Conservation (phyloP, 1,140 invertebrate species). For the Sweltsa coloradensis region DNA sequence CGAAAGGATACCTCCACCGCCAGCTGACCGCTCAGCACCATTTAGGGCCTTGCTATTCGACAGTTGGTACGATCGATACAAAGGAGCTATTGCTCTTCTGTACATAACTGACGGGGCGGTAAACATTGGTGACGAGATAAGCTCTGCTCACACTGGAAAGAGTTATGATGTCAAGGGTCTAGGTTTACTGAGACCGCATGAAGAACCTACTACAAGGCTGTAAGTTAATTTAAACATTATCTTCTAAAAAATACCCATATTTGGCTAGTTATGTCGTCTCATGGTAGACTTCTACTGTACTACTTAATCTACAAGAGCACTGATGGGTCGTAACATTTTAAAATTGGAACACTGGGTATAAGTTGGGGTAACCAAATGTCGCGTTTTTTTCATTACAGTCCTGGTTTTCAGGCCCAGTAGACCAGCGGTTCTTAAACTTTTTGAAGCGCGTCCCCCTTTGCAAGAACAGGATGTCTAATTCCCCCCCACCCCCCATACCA, state of each 20-base stretch:
- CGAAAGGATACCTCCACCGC: constrained; percentile 63
- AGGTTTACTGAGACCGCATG: constrained; percentile 66
- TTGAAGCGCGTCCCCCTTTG: too few species aligned
- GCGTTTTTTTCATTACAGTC: too few species aligned
- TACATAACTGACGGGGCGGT: constrained; percentile 64
- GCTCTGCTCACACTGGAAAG: constrained; percentile 49
- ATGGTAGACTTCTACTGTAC: background rate
- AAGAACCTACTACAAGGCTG: constrained; percentile 52
- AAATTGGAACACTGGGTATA: too few species aligned
- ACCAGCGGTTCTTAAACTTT: too few species aligned
- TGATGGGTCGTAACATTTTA: too few species aligned
- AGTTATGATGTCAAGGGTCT: constrained; percentile 68
- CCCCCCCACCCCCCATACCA: too few species aligned
- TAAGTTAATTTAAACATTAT: constrained; percentile 39
- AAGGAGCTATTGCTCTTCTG: constrained; percentile 71
- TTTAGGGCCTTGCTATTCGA: constrained; percentile 84
- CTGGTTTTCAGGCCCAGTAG: too few species aligned
- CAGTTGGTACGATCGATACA: constrained; percentile 83
- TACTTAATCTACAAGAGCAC: too few species aligned
- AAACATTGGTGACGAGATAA: constrained; percentile 51
- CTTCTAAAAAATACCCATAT: background rate
- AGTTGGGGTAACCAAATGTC: too few species aligned
- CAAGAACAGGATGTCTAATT: too few species aligned
- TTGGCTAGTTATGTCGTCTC: background rate
- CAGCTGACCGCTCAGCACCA: constrained; percentile 39